A percentile compares a stretch with the other conserved stretches of the same genome.
Evolutionary conservation across 2,113 vertebrate species (phyloP).

Genomic region (Apeltes quadracus): DNA sequence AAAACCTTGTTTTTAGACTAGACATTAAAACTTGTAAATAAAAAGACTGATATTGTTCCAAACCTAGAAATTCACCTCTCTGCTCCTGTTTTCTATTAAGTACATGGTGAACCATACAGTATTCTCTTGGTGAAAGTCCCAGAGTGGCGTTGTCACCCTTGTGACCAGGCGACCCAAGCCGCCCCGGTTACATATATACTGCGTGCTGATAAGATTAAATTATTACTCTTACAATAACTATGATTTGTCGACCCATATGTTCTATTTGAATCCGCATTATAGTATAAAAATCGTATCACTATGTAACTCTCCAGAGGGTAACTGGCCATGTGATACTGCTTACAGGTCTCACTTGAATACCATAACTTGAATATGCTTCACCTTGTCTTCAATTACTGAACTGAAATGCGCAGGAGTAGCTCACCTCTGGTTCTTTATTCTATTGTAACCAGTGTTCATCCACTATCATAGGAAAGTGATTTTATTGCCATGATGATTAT

Average conservation of each 20-base stretch:
- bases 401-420: not conserved
- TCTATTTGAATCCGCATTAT: slow-evolving; percentile 1
- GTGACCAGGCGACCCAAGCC: too few relatives aligned
- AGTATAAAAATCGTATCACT: not conserved
- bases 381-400: not conserved
- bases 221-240: slow-evolving; percentile 37
- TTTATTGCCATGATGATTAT: slow-evolving; percentile 11
- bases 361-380: not conserved
- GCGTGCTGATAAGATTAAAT: too few relatives aligned
- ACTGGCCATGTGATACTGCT: not conserved
- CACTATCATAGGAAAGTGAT: not conserved
- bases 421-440: slow-evolving; percentile 2
- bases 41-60: too few relatives aligned
- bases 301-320: not conserved
- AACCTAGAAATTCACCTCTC: too few relatives aligned
- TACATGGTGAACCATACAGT: too few relatives aligned
- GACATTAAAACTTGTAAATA: too few relatives aligned
- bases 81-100: too few relatives aligned
- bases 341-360: not conserved
- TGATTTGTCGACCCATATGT: not conserved
- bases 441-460: too few relatives aligned
- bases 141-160: too few relatives aligned
- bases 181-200: too few relatives aligned
- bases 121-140: too few relatives aligned
- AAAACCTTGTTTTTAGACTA: too few relatives aligned